Evolutionary conservation across 1,140 invertebrate genomes (phyloP), one percentile per base, ranked within the genome.

Genomic region (Mamestra configurata): DNA sequence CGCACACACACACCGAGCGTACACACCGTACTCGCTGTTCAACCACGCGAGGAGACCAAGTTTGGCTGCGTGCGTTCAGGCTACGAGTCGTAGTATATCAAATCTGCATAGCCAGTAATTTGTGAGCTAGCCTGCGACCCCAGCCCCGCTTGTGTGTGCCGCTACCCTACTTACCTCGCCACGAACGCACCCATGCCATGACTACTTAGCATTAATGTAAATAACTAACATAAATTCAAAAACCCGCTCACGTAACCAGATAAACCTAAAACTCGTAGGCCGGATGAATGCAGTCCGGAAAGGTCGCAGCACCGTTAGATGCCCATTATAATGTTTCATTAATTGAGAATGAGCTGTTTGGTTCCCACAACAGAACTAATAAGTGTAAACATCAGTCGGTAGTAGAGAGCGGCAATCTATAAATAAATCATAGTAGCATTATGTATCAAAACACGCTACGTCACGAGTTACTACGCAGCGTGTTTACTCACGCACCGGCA

Each of bases 401-500:
- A 55, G 71, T 73, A 57, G 31, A 46, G 73, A 77, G 49, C 59
- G 61, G 43, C 43, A 49, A 76, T 77, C 61, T 77, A 77, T 68
- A 77, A 77, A 77, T 77, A 77, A 68, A 68, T 66, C 75, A 77
- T 77, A 77, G 75, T 77, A 68, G 75, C 43, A 70, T 61, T 73
- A 81, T 37, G 76, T 77, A 82, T 77, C 72, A 79, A 82, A 79
- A 82, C 76, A 82, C 72, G 72, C 64, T 71, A 79, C 81, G 81
- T 82, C 81, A 82, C 72, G 66, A 53, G 27, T 24, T 75, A 79
- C 77, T 80, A 80, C 80, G 80, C 57, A 72, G 68, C 59, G 37
- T 59, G 79, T 80, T 46, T 68, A 89, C 91, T 86, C 92, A 91
- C 91, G 90, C 88, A 88, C 24, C 55, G 81, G 27, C n/a, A n/a